Evolutionary conservation across 2,797 vertebrate genomes (phyloP), one percentile per base, ranked within the genome.

Genomic region (Artibeus jamaicensis): DNA sequence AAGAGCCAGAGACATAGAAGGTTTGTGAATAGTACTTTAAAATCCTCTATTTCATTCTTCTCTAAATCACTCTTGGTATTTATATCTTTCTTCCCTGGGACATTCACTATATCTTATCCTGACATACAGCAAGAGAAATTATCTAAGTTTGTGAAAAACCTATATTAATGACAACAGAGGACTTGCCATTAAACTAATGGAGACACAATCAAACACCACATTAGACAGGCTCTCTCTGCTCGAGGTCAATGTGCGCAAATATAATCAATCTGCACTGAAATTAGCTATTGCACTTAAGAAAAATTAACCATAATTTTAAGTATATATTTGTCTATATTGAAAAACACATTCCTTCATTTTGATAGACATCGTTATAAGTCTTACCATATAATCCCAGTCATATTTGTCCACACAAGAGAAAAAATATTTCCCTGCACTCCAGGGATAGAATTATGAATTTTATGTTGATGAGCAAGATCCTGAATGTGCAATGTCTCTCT

Each of bases 121-220:
- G 62, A 85, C 44, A 89, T 32, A 82, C 37, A 88, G 26, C 15
- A 91, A 62, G 5, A 2, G 16, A 70, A 53, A 37, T 71, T 1
- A 67, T 84, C 26, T 29, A 83, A 92, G n/a, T 57, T 37, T 55
- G 3, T 12, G 83, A 71, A 91, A 71, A 46, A 15, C 39, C 22
- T 85, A 32, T 53, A 70, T 53, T 48, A 37, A 57, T 37, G 62
- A 19, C 22, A 83, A n/a, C 18, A 1, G 15, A 21, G 26, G 1
- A 59, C 1, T 44, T 29, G 62, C 3, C 5, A 11, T 29, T 34
- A n/a, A 53, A 19, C 29, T 50, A 77, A 70, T 32, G 73, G 42
- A 50, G 24, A 55, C 12, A 21, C 0, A 0, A 15, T 9, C 3
- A 34, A 2, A 4, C 42, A 55, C 0, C 9, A 0, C 0, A 9